Evolutionary conservation across 1,140 invertebrate genomes (phyloP).

Genomic region (Apolygus lucorum): DNA sequence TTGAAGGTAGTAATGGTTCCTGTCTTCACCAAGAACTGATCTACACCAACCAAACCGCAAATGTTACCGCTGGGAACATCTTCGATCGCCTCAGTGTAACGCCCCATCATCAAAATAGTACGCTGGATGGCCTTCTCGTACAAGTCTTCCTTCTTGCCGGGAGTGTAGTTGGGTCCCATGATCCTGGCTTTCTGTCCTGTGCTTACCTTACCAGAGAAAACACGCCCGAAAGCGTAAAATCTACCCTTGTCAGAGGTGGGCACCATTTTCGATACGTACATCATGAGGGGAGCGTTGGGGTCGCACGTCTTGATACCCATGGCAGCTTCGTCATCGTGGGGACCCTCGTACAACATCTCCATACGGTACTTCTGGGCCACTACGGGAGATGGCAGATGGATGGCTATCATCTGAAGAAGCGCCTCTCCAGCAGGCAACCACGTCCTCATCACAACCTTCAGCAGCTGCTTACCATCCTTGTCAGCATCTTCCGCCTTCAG

Average conservation of each 20-base stretch:
- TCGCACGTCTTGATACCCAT: conserved; percentile 87
- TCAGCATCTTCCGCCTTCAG: conserved; percentile 92
- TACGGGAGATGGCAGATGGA: conserved; percentile 97
- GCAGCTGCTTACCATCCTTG: conserved; percentile 82
- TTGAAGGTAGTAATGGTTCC: conserved; percentile 99
- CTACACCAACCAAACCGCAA: conserved; percentile 98
- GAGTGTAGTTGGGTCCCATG: conserved; percentile 96
- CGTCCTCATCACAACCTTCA: conserved; percentile 95
- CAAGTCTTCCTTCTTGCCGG: conserved; percentile 98
- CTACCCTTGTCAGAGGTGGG: conserved; percentile 98
- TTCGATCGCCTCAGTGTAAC: conserved; percentile 98
- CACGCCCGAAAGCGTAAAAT: conserved; percentile 99
- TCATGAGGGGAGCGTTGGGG: conserved; percentile 95
- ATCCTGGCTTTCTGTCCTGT: conserved; percentile 96
- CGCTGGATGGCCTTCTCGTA: conserved; percentile 98
- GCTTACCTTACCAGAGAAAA: conserved; percentile 90
- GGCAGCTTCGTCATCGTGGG: conserved; percentile 93
- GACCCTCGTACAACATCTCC: conserved; percentile 98
- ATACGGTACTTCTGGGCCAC: conserved; percentile 98
- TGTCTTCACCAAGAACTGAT: conserved; percentile 99
- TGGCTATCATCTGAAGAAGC: conserved; percentile 99
- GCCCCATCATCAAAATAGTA: conserved; percentile 99
- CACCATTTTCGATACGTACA: conserved; percentile 99
- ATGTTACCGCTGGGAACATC: conserved; percentile 99
- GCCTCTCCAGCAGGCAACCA: conserved; percentile 99